Conservation (phyloP, 2,888 invertebrate species). For the Andrena hattorfiana region DNA sequence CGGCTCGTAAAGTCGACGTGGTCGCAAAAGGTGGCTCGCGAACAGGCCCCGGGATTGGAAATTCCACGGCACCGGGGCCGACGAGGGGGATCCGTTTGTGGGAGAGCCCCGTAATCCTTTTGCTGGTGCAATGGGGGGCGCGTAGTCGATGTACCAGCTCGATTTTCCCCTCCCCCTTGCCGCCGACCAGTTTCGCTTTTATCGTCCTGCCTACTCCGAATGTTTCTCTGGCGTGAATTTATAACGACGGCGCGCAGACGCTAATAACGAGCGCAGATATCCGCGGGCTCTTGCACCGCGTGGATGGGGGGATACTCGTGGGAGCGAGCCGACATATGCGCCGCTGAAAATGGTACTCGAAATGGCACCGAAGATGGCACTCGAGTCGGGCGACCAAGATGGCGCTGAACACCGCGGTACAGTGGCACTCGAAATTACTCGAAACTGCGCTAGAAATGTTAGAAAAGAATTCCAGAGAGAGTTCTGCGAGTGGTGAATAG, state of each 20-base stretch:
- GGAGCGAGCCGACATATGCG: neutral
- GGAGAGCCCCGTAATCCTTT: conserved; percentile 56
- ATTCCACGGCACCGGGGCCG: conserved; percentile 54
- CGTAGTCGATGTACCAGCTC: conserved; percentile 42
- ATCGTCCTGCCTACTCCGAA: conserved; percentile 79
- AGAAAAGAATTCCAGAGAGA: too few species aligned
- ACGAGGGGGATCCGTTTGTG: conserved; percentile 27
- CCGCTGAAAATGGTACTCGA: neutral
- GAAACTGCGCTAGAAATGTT: neutral
- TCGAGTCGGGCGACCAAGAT: neutral
- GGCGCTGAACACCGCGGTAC: neutral
- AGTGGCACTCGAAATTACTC: neutral
- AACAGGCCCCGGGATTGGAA: conserved; percentile 56
- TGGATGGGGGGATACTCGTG: neutral
- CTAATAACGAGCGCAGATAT: conserved; percentile 70
- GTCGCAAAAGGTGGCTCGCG: conserved; percentile 65
- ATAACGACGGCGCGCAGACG: conserved; percentile 64
- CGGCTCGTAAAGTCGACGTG: conserved; percentile 69
- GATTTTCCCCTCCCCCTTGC: conserved; percentile 4
- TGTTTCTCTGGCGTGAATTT: conserved; percentile 79
- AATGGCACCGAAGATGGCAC: neutral
- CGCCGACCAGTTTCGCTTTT: conserved; percentile 52
- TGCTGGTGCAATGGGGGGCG: conserved; percentile 51
- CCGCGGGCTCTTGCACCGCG: neutral
- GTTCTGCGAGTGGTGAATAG: too few species aligned